phyloP scores from a whole-genome alignment of 2,113 vertebrate species.

The Lepus timidus region DNA sequence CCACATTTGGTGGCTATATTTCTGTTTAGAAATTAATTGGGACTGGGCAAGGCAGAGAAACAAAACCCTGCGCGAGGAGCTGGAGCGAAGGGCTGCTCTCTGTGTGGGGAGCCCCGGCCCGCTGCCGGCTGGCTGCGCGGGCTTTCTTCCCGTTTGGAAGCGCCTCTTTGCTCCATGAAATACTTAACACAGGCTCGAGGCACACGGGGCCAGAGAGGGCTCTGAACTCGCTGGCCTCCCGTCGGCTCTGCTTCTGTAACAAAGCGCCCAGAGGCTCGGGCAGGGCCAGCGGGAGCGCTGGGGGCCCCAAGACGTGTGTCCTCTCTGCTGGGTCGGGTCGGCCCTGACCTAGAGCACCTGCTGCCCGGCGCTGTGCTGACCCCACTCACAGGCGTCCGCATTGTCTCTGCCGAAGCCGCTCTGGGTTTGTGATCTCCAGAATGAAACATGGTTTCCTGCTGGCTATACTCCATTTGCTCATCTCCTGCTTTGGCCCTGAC shows the following conservation, averaged over 20 bases:
- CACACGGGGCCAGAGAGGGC: background rate
- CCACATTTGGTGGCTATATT: background rate
- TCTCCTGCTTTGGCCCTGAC: background rate
- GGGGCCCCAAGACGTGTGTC: background rate
- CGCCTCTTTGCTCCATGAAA: background rate
- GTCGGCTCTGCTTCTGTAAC: conserved; percentile 32
- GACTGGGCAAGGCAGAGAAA: background rate
- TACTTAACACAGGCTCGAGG: conserved; percentile 35
- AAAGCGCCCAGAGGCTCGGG: background rate
- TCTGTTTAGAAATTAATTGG: conserved; percentile 63
- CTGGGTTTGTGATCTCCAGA: conserved; percentile 43
- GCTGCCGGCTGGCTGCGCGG: background rate
- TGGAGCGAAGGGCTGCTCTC: background rate
- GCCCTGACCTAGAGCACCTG: background rate
- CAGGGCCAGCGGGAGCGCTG: background rate
- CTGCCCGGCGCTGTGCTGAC: conserved; percentile 18
- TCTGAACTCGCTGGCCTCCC: conserved; percentile 11
- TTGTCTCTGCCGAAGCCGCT: conserved; percentile 65
- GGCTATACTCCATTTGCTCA: conserved; percentile 38
- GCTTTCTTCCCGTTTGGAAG: conserved; percentile 4
- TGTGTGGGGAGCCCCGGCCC: background rate
- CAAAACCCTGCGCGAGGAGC: background rate
- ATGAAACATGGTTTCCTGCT: conserved; percentile 68
- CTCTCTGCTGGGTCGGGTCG: background rate
- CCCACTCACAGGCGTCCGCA: background rate